A percentile compares a stretch with the other conserved stretches of the same genome.
phyloP scores from a whole-genome alignment of 2,113 vertebrate species.

The Smithornis capensis region DNA sequence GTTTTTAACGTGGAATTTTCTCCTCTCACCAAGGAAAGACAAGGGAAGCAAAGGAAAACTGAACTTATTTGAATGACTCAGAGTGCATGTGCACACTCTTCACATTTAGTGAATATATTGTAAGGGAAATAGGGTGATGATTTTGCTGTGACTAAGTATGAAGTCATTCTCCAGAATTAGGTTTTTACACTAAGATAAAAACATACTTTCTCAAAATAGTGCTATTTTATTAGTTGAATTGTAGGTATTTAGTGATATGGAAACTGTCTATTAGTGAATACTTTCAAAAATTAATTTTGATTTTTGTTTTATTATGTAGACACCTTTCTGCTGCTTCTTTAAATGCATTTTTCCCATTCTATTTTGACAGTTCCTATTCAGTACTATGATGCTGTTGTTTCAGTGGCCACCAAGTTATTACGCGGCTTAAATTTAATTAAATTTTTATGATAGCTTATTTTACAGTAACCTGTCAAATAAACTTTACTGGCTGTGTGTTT shows the following conservation, averaged over 20 bases:
- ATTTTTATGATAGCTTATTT: slow-evolving; percentile 14
- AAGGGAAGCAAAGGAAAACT: neutral
- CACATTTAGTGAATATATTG: neutral
- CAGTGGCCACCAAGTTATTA: neutral
- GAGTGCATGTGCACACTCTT: neutral
- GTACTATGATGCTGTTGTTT: slow-evolving; percentile 18
- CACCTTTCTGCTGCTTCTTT: neutral
- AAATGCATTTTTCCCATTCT: slow-evolving; percentile 31
- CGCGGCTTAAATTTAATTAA: slow-evolving; percentile 45
- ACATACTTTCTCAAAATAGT: slow-evolving; percentile 10
- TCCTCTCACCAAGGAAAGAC: neutral
- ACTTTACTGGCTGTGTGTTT: neutral
- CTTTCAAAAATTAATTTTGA: slow-evolving; percentile 38
- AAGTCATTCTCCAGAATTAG: slow-evolving; percentile 12
- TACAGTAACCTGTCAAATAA: slow-evolving; percentile 16
- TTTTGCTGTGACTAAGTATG: neutral
- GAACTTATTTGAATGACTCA: neutral
- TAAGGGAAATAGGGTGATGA: neutral
- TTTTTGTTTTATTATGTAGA: slow-evolving; percentile 9
- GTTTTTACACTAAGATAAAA: slow-evolving; percentile 19
- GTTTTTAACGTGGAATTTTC: neutral
- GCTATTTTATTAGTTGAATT: slow-evolving; percentile 39
- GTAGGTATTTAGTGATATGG: neutral
- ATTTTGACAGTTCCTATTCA: slow-evolving; percentile 8
- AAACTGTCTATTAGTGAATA: slow-evolving; percentile 23